Evolutionary conservation across 92 coral and sea anemone genomes (phyloP), one percentile per base, ranked within the genome.

Genomic region (Hydrozoanthus gracilis): DNA sequence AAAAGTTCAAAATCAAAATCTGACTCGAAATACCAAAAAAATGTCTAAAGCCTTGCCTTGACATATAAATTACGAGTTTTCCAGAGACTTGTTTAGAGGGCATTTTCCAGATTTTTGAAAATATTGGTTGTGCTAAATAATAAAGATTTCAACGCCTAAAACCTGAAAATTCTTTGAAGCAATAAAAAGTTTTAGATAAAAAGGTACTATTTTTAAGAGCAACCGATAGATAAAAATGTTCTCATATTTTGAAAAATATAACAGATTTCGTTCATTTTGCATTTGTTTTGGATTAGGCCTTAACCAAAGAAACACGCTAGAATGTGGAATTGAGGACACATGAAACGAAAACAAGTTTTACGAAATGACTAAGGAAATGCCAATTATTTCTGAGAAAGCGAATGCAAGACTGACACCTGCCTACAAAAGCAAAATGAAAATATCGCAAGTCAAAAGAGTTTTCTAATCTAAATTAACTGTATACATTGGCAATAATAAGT

Each of bases 371-470:
- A 15, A 50, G 61, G 18, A 73, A 73, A 45, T n/a, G 44, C 9
- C 44, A 13, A 49, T 74, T 74, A 13, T 15, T n/a, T 4, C 27
- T 60, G 55, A 10, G 5, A 48, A 50, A 7, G 79, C 13, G 51
- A 17, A 74, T 60, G 17, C 14, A n/a, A 9, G 5, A 9, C 54
- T n/a, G 16, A 7, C 79, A 49, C 79, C 79, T 74, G 44, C 44
- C 56, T 51, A 60, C 6, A 60, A 74, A 74, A n/a, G 56, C 60
- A 46, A 16, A 74, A 17, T 74, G 60, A 74, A 74, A 74, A 48
- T 47, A 74, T 7, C 61, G 17, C 51, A 15, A 13, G 51, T 46
- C 56, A 73, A 73, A 73, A 73, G 58, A 48, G n/a, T 5, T 73
- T 73, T n/a, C 27, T 49, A 74, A 51, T 50, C 7, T 49, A 39